Evolutionary conservation across 2,888 invertebrate species (phyloP).

Genomic region (Autographa pulchrina): DNA sequence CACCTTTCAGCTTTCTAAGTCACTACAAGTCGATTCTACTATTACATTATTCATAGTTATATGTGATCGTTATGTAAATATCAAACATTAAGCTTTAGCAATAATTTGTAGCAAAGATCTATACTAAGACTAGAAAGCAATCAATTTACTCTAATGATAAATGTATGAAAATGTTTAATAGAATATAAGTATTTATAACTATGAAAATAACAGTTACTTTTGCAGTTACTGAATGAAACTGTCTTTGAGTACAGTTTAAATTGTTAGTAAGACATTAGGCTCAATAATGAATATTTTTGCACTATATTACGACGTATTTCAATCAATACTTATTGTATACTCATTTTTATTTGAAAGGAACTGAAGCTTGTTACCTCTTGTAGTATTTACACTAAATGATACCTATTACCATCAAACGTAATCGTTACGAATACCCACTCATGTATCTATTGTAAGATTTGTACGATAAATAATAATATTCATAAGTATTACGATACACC

Average conservation of each 20-base stretch:
- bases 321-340: conserved; percentile 28
- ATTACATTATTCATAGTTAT: conserved; percentile 5
- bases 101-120: conserved; percentile 42
- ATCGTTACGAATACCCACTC: conserved; percentile 29
- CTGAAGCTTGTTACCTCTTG: conserved; percentile 48
- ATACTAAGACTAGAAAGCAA: conserved; percentile 49
- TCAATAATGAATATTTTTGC: conserved; percentile 6
- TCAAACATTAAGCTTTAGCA: conserved; percentile 46
- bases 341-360: conserved; percentile 40
- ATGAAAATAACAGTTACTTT: conserved; percentile 3
- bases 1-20: conserved; percentile 29
- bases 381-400: conserved; percentile 34
- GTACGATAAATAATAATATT: conserved; percentile 28
- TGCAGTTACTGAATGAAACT: neutral
- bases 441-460: conserved; percentile 23
- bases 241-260: neutral
- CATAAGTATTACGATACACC: conserved; percentile 42
- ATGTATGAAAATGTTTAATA: conserved; percentile 7
- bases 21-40: conserved; percentile 30
- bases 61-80: conserved; percentile 33
- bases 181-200: conserved; percentile 10
- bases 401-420: conserved; percentile 15
- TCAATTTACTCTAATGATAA: conserved; percentile 20
- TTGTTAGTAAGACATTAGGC: neutral
- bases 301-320: neutral